These are phyloP conservation scores for Leptobrachium ailaonicum DNA, from an alignment of 2,113 vertebrate species.

Conservation along the genomic window DNA sequence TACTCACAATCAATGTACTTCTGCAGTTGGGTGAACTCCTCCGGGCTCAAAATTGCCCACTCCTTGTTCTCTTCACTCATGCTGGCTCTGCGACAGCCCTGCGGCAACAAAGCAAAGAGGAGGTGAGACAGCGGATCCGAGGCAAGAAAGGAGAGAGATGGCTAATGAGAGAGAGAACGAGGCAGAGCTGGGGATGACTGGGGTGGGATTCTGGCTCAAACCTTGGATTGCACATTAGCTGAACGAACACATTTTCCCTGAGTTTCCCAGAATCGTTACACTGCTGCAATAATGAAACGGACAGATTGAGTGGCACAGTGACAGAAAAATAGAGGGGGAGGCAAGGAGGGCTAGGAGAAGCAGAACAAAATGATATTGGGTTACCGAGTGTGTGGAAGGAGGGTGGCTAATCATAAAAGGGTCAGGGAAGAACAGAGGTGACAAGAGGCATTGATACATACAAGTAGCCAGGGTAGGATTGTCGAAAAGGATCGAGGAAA, in stretches of 20 bases:
- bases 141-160: slow-evolving; percentile 27
- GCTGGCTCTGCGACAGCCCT: slow-evolving; percentile 46
- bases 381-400: background rate
- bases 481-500: background rate
- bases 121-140: slow-evolving; percentile 38
- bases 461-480: background rate
- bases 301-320: slow-evolving; percentile 37
- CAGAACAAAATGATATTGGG: background rate
- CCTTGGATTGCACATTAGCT: slow-evolving; percentile 46
- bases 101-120: slow-evolving; percentile 31
- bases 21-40: slow-evolving; percentile 89
- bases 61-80: slow-evolving; percentile 63
- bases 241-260: slow-evolving; percentile 47
- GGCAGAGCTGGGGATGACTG: slow-evolving; percentile 29
- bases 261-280: slow-evolving; percentile 32
- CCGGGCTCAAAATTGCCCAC: slow-evolving; percentile 74
- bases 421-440: background rate
- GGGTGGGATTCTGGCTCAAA: slow-evolving; percentile 42
- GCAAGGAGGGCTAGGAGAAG: slow-evolving; percentile 21
- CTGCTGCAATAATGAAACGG: slow-evolving; percentile 44
- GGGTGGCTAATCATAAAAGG: background rate
- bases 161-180: slow-evolving; percentile 7
- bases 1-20: slow-evolving; percentile 92
- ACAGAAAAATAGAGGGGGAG: slow-evolving; percentile 36
- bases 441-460: background rate